Base-by-base conservation (phyloP, 2,113 vertebrate species). In the Mionectes macconnelli region DNA sequence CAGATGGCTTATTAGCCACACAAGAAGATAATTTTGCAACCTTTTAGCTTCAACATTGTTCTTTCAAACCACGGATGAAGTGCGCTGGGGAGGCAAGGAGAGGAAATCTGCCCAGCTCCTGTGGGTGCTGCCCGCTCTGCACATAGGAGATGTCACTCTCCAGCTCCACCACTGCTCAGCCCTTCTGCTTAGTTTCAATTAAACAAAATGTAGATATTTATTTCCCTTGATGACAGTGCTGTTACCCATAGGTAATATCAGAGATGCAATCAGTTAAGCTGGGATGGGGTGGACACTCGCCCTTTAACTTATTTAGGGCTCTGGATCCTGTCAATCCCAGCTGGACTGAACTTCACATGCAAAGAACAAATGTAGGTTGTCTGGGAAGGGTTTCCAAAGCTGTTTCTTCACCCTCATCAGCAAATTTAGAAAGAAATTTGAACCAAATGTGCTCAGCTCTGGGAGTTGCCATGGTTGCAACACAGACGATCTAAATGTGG, bases 401-500 rank as follows among this genome's bases (percentile, higher is more conserved):
- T 93, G 83, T 95, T 97, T 97, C 96, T 98, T 98, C 95, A 97
- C 96, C 96, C 90, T 97, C 94, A 84, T 94, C 96, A 96, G 95
- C 96, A 97, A 97, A 97, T 98, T 97, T 98, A 98, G 97, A 98
- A 98, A 93, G 96, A 97, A 97, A 94, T 97, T 96, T 96, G 97
- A 97, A 97, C 94, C 9, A 44, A 94, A 97, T 68, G 94, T 62
- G 31, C 97, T 95, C 56, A 44, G 90, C 94, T 95, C 96, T 31
- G 66, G 86, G 91, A 89, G 98, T 98, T 98, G 97, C 96, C 95
- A 98, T 98, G 97, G 97, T 97, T 97, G 97, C 98, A 86, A 84
- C 96, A 94, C 97, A 98, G 97, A 96, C 96, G 96, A 96, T 98
- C 97, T 98, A 98, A 98, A 98, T 98, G 96, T 94, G 95, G 98